A percentile compares a stretch with the other conserved stretches of the same genome.
Evolutionary conservation across 2,113 vertebrate species (phyloP).

Genomic region (Sylvietta virens): DNA sequence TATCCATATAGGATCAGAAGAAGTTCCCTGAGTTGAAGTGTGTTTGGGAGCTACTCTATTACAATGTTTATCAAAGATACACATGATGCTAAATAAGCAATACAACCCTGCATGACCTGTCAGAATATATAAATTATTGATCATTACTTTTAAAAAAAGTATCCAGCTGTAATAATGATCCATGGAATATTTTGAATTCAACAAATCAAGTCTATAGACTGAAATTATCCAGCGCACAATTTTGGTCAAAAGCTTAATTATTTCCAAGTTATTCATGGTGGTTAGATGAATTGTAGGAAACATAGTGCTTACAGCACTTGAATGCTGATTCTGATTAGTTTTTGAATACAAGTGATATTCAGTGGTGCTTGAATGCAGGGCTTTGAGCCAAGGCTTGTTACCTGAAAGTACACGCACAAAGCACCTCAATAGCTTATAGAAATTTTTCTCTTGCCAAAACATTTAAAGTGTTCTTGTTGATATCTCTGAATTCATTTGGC

Average conservation of each 20-base stretch:
- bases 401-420: neutral
- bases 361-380: neutral
- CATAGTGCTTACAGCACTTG: neutral
- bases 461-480: neutral
- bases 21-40: neutral
- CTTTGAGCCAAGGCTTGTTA: neutral
- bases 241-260: constrained; percentile 8
- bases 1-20: neutral
- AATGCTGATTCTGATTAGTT: neutral
- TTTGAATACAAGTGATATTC: neutral
- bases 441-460: neutral
- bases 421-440: neutral
- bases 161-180: neutral
- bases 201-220: neutral
- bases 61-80: neutral
- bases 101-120: neutral
- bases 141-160: neutral
- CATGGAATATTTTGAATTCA: neutral
- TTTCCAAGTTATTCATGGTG: neutral
- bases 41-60: neutral
- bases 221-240: neutral
- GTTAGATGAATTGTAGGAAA: neutral
- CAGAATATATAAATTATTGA: neutral
- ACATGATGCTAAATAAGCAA: neutral
- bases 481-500: neutral